Conservation (phyloP, 2,113 vertebrate species). For the Atlantisia rogersi region DNA sequence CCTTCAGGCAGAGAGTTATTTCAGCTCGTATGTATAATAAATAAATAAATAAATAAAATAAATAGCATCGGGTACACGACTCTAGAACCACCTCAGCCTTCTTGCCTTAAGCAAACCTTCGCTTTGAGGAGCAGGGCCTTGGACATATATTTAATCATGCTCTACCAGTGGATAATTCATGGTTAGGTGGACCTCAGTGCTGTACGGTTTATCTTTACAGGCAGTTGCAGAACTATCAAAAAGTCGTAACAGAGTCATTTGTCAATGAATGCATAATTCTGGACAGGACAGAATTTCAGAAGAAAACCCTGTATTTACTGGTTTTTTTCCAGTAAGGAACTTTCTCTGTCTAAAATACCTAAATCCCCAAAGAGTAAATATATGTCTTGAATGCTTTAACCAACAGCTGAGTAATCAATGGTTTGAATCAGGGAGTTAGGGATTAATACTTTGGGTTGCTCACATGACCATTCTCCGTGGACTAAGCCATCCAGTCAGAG, state of each 20-base stretch:
- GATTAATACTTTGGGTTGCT: background rate
- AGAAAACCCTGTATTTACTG: background rate
- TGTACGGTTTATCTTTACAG: background rate
- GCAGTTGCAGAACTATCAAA: background rate
- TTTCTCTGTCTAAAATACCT: background rate
- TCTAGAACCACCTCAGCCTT: background rate
- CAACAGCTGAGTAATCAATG: background rate
- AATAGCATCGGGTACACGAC: background rate
- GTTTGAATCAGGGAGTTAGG: background rate
- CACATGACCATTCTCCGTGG: rapidly evolving
- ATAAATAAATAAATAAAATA: background rate
- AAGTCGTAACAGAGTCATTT: background rate
- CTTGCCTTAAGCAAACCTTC: background rate
- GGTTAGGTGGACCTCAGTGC: background rate
- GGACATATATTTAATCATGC: background rate
- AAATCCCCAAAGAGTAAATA: background rate
- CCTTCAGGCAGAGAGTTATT: background rate
- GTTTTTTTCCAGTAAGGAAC: background rate
- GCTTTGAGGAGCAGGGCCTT: background rate
- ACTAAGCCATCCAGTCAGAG: background rate
- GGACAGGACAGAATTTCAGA: background rate
- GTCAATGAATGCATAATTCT: background rate
- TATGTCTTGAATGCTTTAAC: background rate
- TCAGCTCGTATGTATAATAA: background rate
- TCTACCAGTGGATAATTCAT: background rate